A percentile compares a stretch with the other conserved stretches of the same genome.
These are phyloP conservation scores for Spilosoma lubricipeda DNA, from an alignment of 2,888 invertebrate genomes.

Conservation along the genomic window DNA sequence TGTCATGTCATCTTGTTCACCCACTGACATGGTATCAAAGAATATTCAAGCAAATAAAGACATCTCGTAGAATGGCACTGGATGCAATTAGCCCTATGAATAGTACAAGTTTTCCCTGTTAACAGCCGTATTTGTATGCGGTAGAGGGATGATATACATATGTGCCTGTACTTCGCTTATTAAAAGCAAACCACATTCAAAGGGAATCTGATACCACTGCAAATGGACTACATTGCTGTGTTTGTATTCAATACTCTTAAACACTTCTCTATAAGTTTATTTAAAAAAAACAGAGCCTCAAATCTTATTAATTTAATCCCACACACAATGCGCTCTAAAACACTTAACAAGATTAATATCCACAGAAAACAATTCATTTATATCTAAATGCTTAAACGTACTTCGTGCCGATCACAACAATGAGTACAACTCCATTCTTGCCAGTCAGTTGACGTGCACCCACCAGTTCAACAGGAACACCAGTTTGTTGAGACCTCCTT, in stretches of 20 bases:
- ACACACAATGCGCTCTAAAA: constrained; percentile 31
- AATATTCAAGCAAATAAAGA: no score
- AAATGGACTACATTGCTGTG: no score
- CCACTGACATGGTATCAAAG: no score
- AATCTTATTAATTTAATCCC: constrained; percentile 21
- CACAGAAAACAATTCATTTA: constrained; percentile 54
- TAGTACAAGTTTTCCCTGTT: no score
- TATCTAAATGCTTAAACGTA: constrained; percentile 55
- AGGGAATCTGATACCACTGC: no score
- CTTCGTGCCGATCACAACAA: constrained; percentile 64
- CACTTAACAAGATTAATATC: constrained; percentile 53
- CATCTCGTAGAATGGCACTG: no score
- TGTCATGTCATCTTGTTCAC: no score
- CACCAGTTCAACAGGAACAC: constrained; percentile 53
- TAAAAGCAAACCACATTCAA: background rate
- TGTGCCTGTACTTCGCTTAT: background rate
- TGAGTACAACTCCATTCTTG: constrained; percentile 53
- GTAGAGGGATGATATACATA: background rate
- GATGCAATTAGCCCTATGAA: no score
- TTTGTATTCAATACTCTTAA: background rate
- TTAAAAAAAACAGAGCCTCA: background rate
- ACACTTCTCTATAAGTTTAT: no score
- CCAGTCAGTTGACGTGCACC: constrained; percentile 65
- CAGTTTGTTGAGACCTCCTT: constrained; percentile 48
- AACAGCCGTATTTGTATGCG: no score